Percentiles rank a stretch among this genome's conserved stretches.
These are phyloP conservation scores for Agrotis ipsilon DNA, from an alignment of 2,888 invertebrate genomes.

Conservation along the genomic window DNA sequence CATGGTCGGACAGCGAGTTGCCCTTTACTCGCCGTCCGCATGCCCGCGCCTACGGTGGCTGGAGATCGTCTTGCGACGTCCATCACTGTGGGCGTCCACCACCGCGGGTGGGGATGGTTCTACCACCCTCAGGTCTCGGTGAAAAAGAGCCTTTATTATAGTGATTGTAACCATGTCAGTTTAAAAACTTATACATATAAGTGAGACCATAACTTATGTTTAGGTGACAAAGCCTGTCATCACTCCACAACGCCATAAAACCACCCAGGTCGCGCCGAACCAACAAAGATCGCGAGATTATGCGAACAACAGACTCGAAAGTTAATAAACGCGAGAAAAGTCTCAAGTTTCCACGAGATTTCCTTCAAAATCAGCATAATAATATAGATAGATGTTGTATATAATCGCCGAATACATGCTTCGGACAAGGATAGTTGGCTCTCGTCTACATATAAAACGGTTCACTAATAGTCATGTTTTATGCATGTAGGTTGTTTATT, in stretches of 20 bases:
- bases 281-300: constrained; percentile 13
- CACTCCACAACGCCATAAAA: not conserved
- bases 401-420: constrained; percentile 57
- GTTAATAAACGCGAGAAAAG: constrained; percentile 31
- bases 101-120: too few relatives aligned
- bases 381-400: constrained; percentile 39
- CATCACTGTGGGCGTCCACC: too few relatives aligned
- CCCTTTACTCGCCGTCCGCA: too few relatives aligned
- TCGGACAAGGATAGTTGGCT: constrained; percentile 37
- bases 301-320: constrained; percentile 19
- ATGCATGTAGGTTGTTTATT: constrained; percentile 69
- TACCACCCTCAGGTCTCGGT: too few relatives aligned
- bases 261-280: constrained; percentile 8
- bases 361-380: constrained; percentile 46
- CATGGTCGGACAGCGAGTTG: too few relatives aligned
- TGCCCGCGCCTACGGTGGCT: too few relatives aligned
- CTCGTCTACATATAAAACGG: constrained; percentile 54
- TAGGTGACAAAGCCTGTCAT: not conserved
- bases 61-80: too few relatives aligned
- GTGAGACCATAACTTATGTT: not conserved
- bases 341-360: constrained; percentile 37
- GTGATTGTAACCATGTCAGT: too few relatives aligned
- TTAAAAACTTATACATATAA: too few relatives aligned
- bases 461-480: constrained; percentile 61
- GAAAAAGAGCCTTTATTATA: too few relatives aligned